Base-by-base conservation (phyloP, 2,113 vertebrate genomes). In the Neopipo cinnamomea region DNA sequence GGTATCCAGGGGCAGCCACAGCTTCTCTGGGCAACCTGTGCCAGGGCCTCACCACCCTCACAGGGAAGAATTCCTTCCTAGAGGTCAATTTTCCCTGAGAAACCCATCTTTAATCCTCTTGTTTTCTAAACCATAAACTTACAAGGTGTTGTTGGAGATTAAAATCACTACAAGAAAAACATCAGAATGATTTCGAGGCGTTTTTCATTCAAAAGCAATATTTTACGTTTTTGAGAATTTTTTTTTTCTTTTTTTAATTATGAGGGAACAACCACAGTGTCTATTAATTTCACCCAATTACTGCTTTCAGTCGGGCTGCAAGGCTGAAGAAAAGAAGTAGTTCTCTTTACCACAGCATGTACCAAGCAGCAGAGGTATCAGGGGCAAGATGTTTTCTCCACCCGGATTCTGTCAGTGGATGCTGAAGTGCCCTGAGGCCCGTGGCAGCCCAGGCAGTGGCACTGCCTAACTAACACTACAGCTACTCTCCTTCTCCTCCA, bases 31-130 rank as follows among this genome's bases (percentile, higher is more conserved):
- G 8, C 1, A 90, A 0, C 41, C 27, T 63, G 25, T 19, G 41
- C 42, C 12, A 63, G 49, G 11, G 31, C 63, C 30, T 33, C 0
- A 0, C 7, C 20, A 53, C 18, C 6, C 35, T 2, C 1, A 0
- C 47, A 27, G 47, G 5, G 10, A 62, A 53, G 62, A 75, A 61
- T 47, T 68, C n/a, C 46, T 61, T 68, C 28, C 46, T 61, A 53
- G 20, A 80, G 18, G 30, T 70, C 50, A 44, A 21, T 47, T 73
- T 66, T 70, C 46, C 59, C 28, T 2, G 4, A 65, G 16, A 85
- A 80, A 56, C 30, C 52, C 8, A 37, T 9, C 33, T 46, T 71
- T 37, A 46, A 24, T 30, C 31, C 27, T 84, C 87, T 17, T 41
- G 14, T 82, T 82, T 81, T 56, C 83, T 63, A 49, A 91, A 73